Conservation (phyloP, 2,888 invertebrate species). For the Acrobasis repandana region DNA sequence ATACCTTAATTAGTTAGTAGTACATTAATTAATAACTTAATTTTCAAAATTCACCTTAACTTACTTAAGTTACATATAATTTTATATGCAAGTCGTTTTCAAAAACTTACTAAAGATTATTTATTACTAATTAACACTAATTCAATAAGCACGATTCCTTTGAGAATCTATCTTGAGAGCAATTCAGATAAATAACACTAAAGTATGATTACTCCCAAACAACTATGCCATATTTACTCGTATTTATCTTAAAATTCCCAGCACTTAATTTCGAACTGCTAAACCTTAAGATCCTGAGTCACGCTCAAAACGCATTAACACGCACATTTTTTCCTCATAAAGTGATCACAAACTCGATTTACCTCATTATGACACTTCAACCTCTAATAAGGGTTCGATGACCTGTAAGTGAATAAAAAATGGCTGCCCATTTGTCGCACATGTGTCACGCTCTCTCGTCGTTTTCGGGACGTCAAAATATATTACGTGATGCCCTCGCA, state of each 20-base stretch:
- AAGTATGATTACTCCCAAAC: not conserved
- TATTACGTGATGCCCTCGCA: constrained; percentile 30
- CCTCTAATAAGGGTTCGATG: constrained; percentile 43
- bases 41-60: too few species aligned
- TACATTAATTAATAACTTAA: too few species aligned
- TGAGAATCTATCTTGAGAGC: not conserved
- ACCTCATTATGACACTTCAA: constrained; percentile 47
- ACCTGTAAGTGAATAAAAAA: constrained; percentile 58
- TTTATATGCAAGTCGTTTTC: too few species aligned
- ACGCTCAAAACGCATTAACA: constrained; percentile 40
- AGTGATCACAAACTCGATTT: constrained; percentile 47
- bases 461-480: constrained; percentile 41
- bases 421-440: constrained; percentile 57
- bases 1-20: too few species aligned
- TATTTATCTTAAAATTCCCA: not conserved
- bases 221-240: not conserved
- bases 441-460: constrained; percentile 50
- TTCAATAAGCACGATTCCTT: not conserved
- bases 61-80: too few species aligned
- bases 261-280: constrained; percentile 23
- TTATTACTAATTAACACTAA: not conserved
- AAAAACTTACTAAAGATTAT: too few species aligned
- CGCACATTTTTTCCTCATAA: constrained; percentile 32
- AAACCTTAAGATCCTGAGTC: constrained; percentile 31
- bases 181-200: not conserved